These are phyloP conservation scores for Microdon myrmicae DNA, from an alignment of 2,888 invertebrate genomes.

Conservation along the genomic window DNA sequence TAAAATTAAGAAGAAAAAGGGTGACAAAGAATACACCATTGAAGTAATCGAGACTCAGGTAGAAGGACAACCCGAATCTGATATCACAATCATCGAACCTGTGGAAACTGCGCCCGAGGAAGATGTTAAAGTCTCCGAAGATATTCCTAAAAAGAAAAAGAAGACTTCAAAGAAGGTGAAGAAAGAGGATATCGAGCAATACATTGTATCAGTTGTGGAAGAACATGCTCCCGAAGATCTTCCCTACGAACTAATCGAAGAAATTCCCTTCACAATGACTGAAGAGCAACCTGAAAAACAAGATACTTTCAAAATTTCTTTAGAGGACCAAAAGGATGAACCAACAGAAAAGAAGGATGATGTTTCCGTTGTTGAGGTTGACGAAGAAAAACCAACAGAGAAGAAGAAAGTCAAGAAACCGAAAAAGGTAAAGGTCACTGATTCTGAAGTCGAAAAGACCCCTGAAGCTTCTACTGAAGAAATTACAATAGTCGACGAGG, in stretches of 20 bases:
- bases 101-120: conserved; percentile 58
- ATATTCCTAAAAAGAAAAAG: conserved; percentile 32
- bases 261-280: conserved; percentile 8
- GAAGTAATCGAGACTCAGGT: conserved; percentile 46
- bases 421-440: conserved; percentile 64
- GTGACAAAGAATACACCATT: conserved; percentile 57
- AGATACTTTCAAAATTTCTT: conserved; percentile 10
- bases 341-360: neutral
- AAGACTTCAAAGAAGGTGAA: conserved; percentile 58
- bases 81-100: conserved; percentile 62
- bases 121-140: conserved; percentile 41
- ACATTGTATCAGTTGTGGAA: conserved; percentile 61
- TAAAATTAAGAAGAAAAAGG: conserved; percentile 67
- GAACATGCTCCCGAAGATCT: conserved; percentile 54
- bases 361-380: conserved; percentile 3
- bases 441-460: conserved; percentile 56
- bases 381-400: conserved; percentile 44
- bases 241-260: conserved; percentile 36
- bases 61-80: conserved; percentile 52
- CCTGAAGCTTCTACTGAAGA: conserved; percentile 8
- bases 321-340: conserved; percentile 35
- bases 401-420: conserved; percentile 30
- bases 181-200: conserved; percentile 62
- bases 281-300: conserved; percentile 13
- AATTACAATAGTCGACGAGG: neutral